These are phyloP conservation scores for Pristionchus fissidentatus DNA, from an alignment of 2,888 invertebrate genomes.

Conservation along the genomic window DNA sequence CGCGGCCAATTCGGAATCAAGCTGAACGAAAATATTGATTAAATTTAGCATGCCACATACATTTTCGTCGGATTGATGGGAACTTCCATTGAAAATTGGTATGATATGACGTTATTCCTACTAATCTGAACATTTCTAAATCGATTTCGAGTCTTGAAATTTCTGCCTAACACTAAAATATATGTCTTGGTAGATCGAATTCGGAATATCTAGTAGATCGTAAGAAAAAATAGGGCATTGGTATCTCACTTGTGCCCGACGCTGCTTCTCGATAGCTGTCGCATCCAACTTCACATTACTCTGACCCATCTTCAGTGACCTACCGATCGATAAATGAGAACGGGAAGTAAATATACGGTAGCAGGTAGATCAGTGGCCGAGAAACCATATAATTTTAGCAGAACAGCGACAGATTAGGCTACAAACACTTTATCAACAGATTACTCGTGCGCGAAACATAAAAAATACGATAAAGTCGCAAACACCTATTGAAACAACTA, in stretches of 20 bases:
- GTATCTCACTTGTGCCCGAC: background rate
- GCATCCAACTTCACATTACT: conserved; percentile 1
- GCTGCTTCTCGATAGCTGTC: conserved; percentile 1
- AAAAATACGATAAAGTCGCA: too few species aligned
- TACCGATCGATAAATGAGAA: background rate
- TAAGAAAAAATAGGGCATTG: too few species aligned
- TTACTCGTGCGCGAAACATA: background rate
- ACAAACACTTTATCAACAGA: background rate
- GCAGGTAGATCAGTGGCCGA: background rate
- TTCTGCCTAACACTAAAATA: too few species aligned
- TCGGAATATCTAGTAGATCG: too few species aligned
- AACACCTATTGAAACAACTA: too few species aligned
- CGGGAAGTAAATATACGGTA: background rate
- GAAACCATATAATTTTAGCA: background rate
- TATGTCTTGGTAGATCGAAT: too few species aligned
- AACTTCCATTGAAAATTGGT: too few species aligned
- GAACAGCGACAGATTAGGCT: background rate
- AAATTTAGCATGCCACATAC: too few species aligned
- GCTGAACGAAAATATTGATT: background rate
- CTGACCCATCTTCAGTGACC: conserved; percentile 31
- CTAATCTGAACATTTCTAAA: too few species aligned
- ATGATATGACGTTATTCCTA: too few species aligned
- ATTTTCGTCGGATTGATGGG: too few species aligned
- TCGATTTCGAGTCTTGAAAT: too few species aligned
- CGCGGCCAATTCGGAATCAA: background rate